These are phyloP conservation scores for Bombus breviceps DNA, from an alignment of 1,140 invertebrate species.

Conservation along the genomic window DNA sequence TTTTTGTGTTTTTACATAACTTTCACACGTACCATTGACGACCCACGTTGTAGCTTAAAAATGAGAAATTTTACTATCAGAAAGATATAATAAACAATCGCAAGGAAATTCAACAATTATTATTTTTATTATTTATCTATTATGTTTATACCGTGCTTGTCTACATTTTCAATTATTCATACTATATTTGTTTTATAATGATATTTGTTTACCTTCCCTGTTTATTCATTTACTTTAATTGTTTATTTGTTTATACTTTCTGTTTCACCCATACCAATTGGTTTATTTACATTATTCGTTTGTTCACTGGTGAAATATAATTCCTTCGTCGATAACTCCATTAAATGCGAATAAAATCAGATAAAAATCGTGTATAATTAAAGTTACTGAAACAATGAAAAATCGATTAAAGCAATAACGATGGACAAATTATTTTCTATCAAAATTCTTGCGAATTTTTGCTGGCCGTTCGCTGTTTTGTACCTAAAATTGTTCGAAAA, in stretches of 20 bases:
- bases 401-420: neutral
- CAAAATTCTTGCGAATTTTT: neutral
- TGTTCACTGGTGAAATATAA: too few species aligned
- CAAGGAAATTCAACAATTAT: neutral
- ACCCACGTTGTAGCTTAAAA: neutral
- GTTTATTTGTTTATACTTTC: neutral
- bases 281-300: too few species aligned
- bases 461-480: neutral
- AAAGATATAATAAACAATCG: neutral
- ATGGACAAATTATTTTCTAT: neutral
- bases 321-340: neutral
- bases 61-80: neutral
- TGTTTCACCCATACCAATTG: too few species aligned
- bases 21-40: too few species aligned
- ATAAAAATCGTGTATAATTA: neutral
- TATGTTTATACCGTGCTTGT: neutral
- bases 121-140: neutral
- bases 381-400: neutral
- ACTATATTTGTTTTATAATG: neutral
- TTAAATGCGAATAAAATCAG: neutral
- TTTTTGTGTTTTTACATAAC: too few species aligned
- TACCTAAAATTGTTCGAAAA: neutral
- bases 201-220: too few species aligned
- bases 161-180: neutral
- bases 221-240: neutral